Conservation (phyloP, 2,797 vertebrate species). For the Garrulus glandarius region DNA sequence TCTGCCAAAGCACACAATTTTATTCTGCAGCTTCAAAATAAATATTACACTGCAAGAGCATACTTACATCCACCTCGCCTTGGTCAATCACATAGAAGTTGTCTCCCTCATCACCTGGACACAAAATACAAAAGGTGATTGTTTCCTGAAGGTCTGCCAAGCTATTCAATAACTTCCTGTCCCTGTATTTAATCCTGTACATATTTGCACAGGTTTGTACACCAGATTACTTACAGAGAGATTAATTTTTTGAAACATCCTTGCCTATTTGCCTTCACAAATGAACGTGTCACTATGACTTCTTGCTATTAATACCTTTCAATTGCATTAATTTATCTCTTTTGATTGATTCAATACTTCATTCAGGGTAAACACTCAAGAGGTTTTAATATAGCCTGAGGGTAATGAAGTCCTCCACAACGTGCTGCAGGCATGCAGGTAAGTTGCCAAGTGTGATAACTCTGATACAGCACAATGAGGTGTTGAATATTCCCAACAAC, state of each 20-base stretch:
- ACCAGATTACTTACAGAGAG: not conserved
- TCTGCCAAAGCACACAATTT: not conserved
- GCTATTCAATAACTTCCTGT: not conserved
- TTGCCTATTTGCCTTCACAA: not conserved
- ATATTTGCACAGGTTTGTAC: conserved; percentile 11
- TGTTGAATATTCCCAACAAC: conserved; percentile 44
- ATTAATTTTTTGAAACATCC: not conserved
- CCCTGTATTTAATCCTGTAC: not conserved
- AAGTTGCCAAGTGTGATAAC: conserved; percentile 27
- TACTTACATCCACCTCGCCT: conserved; percentile 93
- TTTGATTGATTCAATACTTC: conserved; percentile 16
- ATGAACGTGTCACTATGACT: not conserved
- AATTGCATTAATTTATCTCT: conserved; percentile 13
- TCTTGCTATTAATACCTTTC: conserved; percentile 3
- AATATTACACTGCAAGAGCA: not conserved
- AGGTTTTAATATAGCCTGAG: not conserved
- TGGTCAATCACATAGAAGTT: conserved; percentile 99
- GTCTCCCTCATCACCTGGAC: conserved; percentile 93
- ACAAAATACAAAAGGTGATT: conserved; percentile 31
- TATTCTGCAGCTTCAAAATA: not conserved
- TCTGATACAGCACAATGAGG: conserved; percentile 7
- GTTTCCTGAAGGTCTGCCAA: conserved; percentile 23
- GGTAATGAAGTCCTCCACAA: not conserved
- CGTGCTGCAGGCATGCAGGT: not conserved
- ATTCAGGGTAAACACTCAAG: not conserved